Base-by-base conservation (phyloP, 2,888 invertebrate species). In the Gymnosoma rotundatum region DNA sequence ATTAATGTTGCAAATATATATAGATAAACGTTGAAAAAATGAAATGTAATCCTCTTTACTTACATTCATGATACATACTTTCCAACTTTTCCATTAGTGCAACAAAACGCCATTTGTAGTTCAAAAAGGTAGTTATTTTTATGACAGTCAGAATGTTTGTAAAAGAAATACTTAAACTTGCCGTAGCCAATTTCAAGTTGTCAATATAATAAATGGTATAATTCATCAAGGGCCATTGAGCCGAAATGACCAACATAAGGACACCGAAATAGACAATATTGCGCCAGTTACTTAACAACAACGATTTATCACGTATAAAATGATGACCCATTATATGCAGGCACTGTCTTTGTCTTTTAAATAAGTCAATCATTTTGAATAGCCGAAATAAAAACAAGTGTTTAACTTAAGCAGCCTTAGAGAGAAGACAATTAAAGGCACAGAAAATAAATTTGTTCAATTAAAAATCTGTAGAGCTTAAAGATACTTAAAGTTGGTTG, bases 101-200 rank as follows among this genome's bases (percentile, higher is more conserved):
- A 78, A 87, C 86, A 85, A 91, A 91, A 74, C 87, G 86, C 32
- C 78, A 76, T 78, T 89, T 91, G 84, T 89, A 88, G 48, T 82
- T 42, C 38, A 91, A 85, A 73, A 91, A 91, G 8, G 91, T 91
- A 42, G 87, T 78, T n/a, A 90, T 89, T 85, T 91, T 91, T 50
- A 90, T 88, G 48, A 89, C 87, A 10, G 91, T 90, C 75, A 91
- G 79, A 54, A 90, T 48, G 66, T 91, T 91, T 72, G 90, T 91
- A 52, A 90, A 89, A 56, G 83, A 85, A 32, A 91, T 88, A 56
- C 91, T 91, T 48, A 91, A 83, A 25, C 89, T 83, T 45, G 90
- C 91, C 3, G 91, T 91, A 18, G 89, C 88, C 83, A 91, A 80
- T 81, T 88, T 87, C 87, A 91, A 84, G 69, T 91, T 86, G 58